Evolutionary conservation across 2,797 vertebrate genomes (phyloP).

Genomic region (Antrozous pallidus): DNA sequence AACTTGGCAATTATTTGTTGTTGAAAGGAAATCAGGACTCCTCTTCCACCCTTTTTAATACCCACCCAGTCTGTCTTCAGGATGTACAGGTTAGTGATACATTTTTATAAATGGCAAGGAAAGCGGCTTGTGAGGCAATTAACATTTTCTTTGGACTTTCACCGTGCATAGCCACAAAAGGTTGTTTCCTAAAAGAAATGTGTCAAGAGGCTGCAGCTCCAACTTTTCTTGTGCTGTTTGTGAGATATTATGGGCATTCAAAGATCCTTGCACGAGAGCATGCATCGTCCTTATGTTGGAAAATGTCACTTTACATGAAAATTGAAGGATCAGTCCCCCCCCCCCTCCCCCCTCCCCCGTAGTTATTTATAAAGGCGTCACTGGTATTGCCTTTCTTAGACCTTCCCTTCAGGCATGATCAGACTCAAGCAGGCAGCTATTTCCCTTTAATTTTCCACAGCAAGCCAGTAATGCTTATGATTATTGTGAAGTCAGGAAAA

Average conservation of each 20-base stretch:
- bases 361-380: slow-evolving; percentile 82
- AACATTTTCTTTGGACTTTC: slow-evolving; percentile 70
- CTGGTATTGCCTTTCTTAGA: slow-evolving; percentile 80
- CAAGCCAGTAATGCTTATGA: slow-evolving; percentile 86
- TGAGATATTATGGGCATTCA: slow-evolving; percentile 28
- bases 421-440: slow-evolving; percentile 83
- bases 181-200: slow-evolving; percentile 36
- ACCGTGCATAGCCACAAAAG: slow-evolving; percentile 54
- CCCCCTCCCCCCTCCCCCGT: slow-evolving; percentile 40
- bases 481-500: slow-evolving; percentile 87
- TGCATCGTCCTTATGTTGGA: slow-evolving; percentile 27
- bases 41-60: not conserved
- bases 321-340: slow-evolving; percentile 72
- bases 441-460: slow-evolving; percentile 86
- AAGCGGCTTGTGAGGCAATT: slow-evolving; percentile 71
- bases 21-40: slow-evolving; percentile 20
- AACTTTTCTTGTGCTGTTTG: slow-evolving; percentile 66
- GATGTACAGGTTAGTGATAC: slow-evolving; percentile 55
- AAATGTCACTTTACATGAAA: slow-evolving; percentile 77
- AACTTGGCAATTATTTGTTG: slow-evolving; percentile 70
- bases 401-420: slow-evolving; percentile 84
- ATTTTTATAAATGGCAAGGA: slow-evolving; percentile 75
- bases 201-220: slow-evolving; percentile 47
- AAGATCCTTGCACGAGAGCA: not conserved
- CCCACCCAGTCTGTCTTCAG: not conserved